Evolutionary conservation across 2,797 vertebrate species (phyloP).

Genomic region (Macrochelys suwanniensis): DNA sequence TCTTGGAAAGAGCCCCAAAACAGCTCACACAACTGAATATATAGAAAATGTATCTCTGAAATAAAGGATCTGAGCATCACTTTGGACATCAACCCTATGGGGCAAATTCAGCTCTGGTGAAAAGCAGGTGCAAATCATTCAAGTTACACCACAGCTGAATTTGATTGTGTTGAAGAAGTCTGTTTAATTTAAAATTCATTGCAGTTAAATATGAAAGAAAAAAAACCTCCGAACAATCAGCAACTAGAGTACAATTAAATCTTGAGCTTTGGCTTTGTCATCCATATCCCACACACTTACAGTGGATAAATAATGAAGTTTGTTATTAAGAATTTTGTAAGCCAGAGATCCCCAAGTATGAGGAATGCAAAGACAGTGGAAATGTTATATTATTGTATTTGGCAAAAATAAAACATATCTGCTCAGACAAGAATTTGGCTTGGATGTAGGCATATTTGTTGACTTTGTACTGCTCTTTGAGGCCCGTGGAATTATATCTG

Average conservation of each 20-base stretch:
- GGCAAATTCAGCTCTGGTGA: neutral
- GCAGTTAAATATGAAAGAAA: neutral
- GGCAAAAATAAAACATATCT: slow-evolving; percentile 16
- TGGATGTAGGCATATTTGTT: neutral
- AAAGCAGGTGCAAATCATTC: neutral
- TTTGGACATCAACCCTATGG: neutral
- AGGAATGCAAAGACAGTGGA: neutral
- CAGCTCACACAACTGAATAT: neutral
- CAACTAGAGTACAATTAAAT: neutral
- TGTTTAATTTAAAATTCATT: neutral
- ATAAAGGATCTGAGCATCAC: neutral
- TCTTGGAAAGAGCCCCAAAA: neutral
- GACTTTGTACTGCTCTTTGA: neutral
- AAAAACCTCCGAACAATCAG: neutral
- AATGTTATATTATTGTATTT: neutral
- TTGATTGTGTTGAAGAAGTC: neutral
- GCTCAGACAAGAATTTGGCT: slow-evolving; percentile 26
- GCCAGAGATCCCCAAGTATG: neutral
- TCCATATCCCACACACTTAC: neutral
- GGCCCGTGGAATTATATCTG: slow-evolving; percentile 9
- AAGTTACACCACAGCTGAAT: neutral
- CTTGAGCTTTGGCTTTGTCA: neutral
- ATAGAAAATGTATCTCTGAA: neutral
- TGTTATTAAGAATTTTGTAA: neutral
- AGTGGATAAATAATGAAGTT: neutral